These are phyloP conservation scores for Bombus ignitus DNA, from an alignment of 1,140 invertebrate species.

Conservation along the genomic window DNA sequence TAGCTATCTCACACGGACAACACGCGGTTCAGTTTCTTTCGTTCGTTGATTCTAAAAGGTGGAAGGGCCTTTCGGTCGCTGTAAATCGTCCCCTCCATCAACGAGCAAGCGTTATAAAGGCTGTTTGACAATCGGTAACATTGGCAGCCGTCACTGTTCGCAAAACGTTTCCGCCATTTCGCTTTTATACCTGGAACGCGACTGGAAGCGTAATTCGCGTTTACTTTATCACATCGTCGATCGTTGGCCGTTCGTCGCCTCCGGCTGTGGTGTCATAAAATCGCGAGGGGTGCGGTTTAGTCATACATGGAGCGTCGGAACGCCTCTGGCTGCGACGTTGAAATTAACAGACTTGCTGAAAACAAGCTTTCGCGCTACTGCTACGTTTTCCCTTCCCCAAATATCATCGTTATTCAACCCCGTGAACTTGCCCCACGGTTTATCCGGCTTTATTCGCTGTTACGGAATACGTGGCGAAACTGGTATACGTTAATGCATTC, in stretches of 20 bases:
- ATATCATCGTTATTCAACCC: background rate
- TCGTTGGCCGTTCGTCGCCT: slow-evolving; percentile 31
- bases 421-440: background rate
- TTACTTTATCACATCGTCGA: slow-evolving; percentile 39
- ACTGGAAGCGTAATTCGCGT: slow-evolving; percentile 33
- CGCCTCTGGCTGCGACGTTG: background rate
- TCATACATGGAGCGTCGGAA: background rate
- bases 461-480: background rate
- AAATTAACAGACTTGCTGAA: slow-evolving; percentile 23
- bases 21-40: background rate
- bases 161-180: background rate
- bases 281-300: background rate
- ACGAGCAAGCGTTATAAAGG: background rate
- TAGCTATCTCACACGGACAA: background rate
- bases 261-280: background rate
- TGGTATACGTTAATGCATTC: background rate
- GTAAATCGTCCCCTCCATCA: background rate
- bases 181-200: slow-evolving; percentile 39
- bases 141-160: no score
- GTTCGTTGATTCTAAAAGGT: background rate
- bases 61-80: background rate
- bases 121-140: background rate
- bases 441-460: background rate
- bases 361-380: background rate
- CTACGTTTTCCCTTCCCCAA: background rate